A percentile compares a stretch with the other conserved stretches of the same genome.
Conservation (phyloP, 2,113 vertebrate species). For the Cacatua alba region DNA sequence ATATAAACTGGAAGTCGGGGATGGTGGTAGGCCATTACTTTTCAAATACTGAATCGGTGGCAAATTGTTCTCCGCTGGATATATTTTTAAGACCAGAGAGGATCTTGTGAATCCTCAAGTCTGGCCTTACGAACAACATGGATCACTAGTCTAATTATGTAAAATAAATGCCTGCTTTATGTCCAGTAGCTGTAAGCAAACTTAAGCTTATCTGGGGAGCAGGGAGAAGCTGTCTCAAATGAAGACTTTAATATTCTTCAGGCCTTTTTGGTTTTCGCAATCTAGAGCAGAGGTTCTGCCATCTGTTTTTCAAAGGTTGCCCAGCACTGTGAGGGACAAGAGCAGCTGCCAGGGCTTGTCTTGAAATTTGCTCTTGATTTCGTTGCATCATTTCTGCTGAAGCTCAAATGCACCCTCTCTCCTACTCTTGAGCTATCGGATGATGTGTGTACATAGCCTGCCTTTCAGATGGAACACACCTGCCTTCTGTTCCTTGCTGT, state of each 20-base stretch:
- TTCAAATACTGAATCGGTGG: background rate
- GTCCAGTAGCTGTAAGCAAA: background rate
- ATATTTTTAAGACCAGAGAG: conserved; percentile 21
- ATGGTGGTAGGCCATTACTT: background rate
- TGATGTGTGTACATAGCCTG: background rate
- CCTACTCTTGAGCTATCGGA: background rate
- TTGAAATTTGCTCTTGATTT: background rate
- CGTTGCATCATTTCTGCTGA: background rate
- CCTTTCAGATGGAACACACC: background rate
- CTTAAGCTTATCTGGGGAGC: background rate
- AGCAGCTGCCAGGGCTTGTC: background rate
- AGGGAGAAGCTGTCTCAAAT: background rate
- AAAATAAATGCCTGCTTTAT: background rate
- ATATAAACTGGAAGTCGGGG: background rate
- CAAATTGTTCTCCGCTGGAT: conserved; percentile 30
- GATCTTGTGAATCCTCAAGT: background rate
- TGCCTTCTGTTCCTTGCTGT: background rate
- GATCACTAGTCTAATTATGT: background rate
- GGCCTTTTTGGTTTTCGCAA: background rate
- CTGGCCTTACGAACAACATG: background rate
- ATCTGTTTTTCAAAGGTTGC: background rate
- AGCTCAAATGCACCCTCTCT: background rate
- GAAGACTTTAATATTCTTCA: background rate
- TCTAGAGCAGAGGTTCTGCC: background rate
- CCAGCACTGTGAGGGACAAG: background rate